Evolutionary conservation across 2,113 vertebrate genomes (phyloP).

Genomic region (Cyphomyrus plagiostoma): DNA sequence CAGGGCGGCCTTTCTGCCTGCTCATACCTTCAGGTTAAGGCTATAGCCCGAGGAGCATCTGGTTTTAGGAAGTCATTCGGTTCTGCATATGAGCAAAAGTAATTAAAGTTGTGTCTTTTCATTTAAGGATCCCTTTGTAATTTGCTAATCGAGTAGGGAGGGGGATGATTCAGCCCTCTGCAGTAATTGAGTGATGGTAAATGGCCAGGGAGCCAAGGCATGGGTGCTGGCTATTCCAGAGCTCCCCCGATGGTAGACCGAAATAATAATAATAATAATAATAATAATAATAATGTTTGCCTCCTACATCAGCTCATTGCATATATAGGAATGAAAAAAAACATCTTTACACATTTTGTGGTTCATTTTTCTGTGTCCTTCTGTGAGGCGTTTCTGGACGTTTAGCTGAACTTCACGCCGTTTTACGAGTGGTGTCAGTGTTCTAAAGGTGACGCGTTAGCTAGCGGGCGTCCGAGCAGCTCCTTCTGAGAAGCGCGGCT

Average conservation of each 20-base stretch:
- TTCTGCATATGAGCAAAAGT: background rate
- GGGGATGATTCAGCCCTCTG: background rate
- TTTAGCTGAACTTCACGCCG: background rate
- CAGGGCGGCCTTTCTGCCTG: background rate
- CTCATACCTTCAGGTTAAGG: background rate
- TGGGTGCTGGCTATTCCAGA: background rate
- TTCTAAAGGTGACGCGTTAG: background rate
- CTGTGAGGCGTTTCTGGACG: background rate
- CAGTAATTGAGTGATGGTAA: background rate
- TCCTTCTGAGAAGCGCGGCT: background rate
- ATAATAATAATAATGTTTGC: background rate
- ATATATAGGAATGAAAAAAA: background rate
- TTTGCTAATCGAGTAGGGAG: background rate
- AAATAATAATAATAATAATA: background rate
- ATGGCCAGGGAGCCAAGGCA: background rate
- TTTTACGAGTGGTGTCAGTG: background rate
- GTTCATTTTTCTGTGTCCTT: background rate
- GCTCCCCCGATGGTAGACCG: background rate
- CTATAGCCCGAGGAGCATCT: background rate
- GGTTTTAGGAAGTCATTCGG: background rate
- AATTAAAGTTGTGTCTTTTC: background rate
- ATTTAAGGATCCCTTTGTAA: slow-evolving; percentile 2
- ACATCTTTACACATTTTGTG: background rate
- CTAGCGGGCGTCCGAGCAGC: background rate
- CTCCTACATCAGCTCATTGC: background rate